Percentiles rank a stretch among this genome's conserved stretches.
These are phyloP conservation scores for Tetramorium simillimum DNA, from an alignment of 1,140 invertebrate species.

Conservation along the genomic window DNA sequence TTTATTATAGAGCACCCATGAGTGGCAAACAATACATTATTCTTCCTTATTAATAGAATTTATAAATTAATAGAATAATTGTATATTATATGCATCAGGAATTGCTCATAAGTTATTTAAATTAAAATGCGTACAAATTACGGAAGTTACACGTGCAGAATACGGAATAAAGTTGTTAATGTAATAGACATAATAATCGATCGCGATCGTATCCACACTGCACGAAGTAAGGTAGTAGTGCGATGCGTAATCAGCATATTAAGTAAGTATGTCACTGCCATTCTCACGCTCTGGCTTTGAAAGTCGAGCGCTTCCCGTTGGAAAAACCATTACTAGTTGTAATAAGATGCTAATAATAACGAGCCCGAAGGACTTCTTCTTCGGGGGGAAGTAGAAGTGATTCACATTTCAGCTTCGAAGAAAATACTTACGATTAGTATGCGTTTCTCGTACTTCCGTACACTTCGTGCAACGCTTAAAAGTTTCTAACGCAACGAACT, in stretches of 20 bases:
- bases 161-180: not conserved
- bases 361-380: conserved; percentile 42
- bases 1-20: not conserved
- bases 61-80: not conserved
- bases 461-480: not conserved
- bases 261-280: conserved; percentile 66
- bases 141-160: not conserved
- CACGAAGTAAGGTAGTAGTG: conserved; percentile 18
- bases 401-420: conserved; percentile 20
- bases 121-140: not conserved
- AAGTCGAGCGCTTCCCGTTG: conserved; percentile 38
- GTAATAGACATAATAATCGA: conserved; percentile 31
- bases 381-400: conserved; percentile 8
- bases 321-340: conserved; percentile 24
- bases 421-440: not conserved
- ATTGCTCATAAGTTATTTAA: not conserved
- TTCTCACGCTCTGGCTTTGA: conserved; percentile 68
- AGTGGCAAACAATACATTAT: not conserved
- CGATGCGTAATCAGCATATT: conserved; percentile 50
- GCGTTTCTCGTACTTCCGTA: not conserved
- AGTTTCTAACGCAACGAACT: not conserved
- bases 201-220: conserved; percentile 6
- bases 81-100: not conserved
- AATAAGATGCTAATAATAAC: conserved; percentile 59
- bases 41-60: not conserved